phyloP scores from a whole-genome alignment of 2,113 vertebrate species.

The Salvelinus fontinalis region DNA sequence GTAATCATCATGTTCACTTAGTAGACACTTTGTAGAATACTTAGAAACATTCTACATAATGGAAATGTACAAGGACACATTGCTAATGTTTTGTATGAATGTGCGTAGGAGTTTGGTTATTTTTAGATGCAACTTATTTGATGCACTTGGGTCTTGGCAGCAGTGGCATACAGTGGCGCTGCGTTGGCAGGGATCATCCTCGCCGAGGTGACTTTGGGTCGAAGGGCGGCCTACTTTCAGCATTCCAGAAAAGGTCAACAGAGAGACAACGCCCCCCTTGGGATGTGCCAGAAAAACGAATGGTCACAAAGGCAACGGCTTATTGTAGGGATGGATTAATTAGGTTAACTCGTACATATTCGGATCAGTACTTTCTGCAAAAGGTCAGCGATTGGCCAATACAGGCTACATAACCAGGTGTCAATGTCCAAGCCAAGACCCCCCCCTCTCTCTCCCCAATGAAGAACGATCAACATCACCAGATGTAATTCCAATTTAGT shows the following conservation, averaged over 20 bases:
- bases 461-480: neutral
- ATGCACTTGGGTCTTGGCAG: conserved; percentile 9
- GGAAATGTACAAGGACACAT: neutral
- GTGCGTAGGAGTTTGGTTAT: neutral
- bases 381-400: conserved; percentile 46
- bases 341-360: neutral
- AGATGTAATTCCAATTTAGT: neutral
- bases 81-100: neutral
- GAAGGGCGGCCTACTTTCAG: conserved; percentile 24
- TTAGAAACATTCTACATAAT: neutral
- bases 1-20: neutral
- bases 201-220: conserved; percentile 13
- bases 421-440: neutral
- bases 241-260: conserved; percentile 39
- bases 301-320: conserved; percentile 28
- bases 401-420: neutral
- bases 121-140: neutral
- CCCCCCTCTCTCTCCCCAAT: too few species aligned
- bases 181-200: conserved; percentile 8
- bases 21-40: neutral
- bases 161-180: neutral
- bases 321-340: conserved; percentile 25
- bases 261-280: conserved; percentile 43
- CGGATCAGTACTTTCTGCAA: conserved; percentile 15
- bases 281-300: conserved; percentile 42